phyloP scores from a whole-genome alignment of 2,797 vertebrate genomes.

The Remorina albescens region DNA sequence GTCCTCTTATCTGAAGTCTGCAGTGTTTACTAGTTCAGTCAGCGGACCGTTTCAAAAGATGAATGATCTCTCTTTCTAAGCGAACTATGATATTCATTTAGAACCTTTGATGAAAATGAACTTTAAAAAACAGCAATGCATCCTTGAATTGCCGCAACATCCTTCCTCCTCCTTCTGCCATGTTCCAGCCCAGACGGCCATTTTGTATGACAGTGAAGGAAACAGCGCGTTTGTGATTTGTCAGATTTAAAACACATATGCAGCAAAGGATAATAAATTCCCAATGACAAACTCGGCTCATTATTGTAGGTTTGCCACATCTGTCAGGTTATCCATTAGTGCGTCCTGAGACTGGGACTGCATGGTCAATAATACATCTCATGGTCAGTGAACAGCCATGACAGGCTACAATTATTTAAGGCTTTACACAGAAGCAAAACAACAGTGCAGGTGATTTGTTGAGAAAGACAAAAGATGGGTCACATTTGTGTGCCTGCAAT shows the following conservation, averaged over 20 bases:
- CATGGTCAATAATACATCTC: constrained; percentile 57
- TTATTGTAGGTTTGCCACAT: constrained; percentile 41
- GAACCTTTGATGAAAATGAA: not conserved
- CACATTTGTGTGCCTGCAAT: constrained; percentile 48
- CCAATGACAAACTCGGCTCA: constrained; percentile 30
- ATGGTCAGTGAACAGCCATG: constrained; percentile 35
- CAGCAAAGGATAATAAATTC: constrained; percentile 26
- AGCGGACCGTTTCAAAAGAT: not conserved
- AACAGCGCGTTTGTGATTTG: not conserved
- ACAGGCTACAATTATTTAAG: constrained; percentile 67
- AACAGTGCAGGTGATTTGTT: constrained; percentile 50
- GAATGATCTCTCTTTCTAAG: no score
- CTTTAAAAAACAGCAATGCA: not conserved
- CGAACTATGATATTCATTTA: not conserved
- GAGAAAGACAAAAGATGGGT: constrained; percentile 48
- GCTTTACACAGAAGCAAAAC: constrained; percentile 50
- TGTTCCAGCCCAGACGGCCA: not conserved
- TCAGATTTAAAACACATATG: not conserved
- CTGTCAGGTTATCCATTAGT: constrained; percentile 47
- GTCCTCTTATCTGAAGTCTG: no score
- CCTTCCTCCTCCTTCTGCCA: not conserved
- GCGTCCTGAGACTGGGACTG: constrained; percentile 22
- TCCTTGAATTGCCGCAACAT: not conserved
- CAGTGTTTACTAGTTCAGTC: no score
- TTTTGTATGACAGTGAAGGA: not conserved